Evolutionary conservation across 30 jellyfish, hydroid and myxozoan genomes (phyloP).

Genomic region (Cassiopea andromeda): DNA sequence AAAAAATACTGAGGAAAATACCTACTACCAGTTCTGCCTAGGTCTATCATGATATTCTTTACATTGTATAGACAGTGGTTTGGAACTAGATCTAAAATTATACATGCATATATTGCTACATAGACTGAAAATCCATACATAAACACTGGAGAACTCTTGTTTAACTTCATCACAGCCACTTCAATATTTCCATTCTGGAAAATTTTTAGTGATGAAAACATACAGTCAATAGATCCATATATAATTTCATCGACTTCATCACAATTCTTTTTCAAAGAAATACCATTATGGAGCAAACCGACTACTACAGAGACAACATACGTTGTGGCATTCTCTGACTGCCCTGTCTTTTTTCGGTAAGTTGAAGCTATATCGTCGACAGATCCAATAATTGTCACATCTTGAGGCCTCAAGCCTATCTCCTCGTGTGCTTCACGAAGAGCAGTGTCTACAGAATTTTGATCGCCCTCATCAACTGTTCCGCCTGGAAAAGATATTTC

Average conservation of each 20-base stretch:
- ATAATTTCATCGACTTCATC: constrained; percentile 40
- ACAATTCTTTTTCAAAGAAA: neutral
- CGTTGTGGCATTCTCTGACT: neutral
- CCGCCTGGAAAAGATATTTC: constrained; percentile 73
- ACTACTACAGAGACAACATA: constrained; percentile 32
- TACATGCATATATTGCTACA: constrained; percentile 3
- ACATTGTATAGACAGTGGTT: neutral
- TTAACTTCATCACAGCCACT: neutral
- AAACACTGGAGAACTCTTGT: neutral
- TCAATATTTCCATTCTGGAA: neutral
- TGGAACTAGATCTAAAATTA: constrained; percentile 30
- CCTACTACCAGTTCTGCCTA: neutral
- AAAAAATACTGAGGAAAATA: neutral
- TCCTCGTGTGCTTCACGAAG: constrained; percentile 56
- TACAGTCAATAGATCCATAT: neutral
- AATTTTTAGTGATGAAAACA: neutral
- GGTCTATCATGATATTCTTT: neutral
- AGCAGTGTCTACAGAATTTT: constrained; percentile 33
- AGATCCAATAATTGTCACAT: constrained; percentile 27
- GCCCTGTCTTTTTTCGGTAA: neutral
- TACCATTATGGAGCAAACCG: constrained; percentile 24
- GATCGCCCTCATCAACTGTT: constrained; percentile 28
- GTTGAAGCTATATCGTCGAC: neutral
- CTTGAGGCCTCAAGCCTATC: constrained; percentile 25
- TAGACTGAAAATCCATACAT: constrained; percentile 29